Evolutionary conservation across 1,140 invertebrate genomes (phyloP).

Genomic region (Drosophila malerkotliana): DNA sequence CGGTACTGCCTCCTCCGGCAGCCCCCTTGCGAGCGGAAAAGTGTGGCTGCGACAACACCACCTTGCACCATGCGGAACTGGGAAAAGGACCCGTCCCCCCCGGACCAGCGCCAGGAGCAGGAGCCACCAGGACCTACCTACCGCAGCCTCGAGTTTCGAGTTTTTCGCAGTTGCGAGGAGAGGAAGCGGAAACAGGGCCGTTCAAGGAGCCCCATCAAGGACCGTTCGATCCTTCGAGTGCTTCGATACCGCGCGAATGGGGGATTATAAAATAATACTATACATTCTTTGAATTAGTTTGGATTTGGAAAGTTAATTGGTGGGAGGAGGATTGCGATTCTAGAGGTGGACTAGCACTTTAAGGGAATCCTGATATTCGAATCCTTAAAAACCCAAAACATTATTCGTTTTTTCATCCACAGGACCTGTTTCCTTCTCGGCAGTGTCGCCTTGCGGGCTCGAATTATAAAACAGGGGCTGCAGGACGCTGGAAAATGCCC

Average conservation of each 20-base stretch:
- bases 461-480: constrained; percentile 78
- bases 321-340: too few relatives aligned
- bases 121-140: constrained; percentile 26
- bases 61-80: constrained; percentile 25
- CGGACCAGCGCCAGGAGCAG: background rate
- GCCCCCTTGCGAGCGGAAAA: constrained; percentile 22
- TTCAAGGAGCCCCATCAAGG: constrained; percentile 47
- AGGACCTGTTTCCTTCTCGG: constrained; percentile 32
- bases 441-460: constrained; percentile 58
- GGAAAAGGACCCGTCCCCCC: background rate
- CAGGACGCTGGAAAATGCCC: constrained; percentile 59
- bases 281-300: too few relatives aligned
- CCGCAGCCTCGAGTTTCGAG: constrained; percentile 59
- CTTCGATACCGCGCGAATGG: constrained; percentile 3
- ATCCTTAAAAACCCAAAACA: background rate
- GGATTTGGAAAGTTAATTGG: too few relatives aligned
- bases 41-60: constrained; percentile 35
- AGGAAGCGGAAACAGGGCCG: constrained; percentile 75
- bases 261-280: background rate
- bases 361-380: background rate
- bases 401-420: constrained; percentile 18
- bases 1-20: constrained; percentile 50
- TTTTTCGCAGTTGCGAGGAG: constrained; percentile 43
- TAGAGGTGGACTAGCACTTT: background rate
- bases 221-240: constrained; percentile 67